Percentiles rank a stretch among this genome's conserved stretches.
phyloP scores from a whole-genome alignment of 2,888 invertebrate genomes.

The Penaeus monodon region DNA sequence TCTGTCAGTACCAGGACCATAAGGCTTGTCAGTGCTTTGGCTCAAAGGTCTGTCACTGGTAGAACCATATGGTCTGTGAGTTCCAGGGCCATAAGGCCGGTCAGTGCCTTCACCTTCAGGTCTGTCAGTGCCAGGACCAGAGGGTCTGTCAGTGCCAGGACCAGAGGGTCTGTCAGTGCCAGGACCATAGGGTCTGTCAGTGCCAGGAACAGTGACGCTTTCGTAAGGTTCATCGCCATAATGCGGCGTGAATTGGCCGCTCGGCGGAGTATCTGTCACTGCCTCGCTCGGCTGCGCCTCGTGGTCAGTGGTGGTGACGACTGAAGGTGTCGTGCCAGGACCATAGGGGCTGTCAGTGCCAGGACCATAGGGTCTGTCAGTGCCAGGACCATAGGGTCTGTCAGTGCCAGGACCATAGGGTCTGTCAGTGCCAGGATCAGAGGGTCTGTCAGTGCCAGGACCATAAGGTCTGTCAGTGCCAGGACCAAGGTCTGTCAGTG shows the following conservation, averaged over 20 bases:
- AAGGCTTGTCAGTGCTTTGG: neutral
- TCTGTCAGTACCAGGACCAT: slow-evolving; percentile 1
- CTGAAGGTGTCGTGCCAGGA: slow-evolving; percentile 17
- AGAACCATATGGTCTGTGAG: neutral
- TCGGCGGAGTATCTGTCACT: neutral
- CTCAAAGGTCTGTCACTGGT: neutral
- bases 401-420: neutral
- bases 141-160: too few species aligned
- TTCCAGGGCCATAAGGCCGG: neutral
- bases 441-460: slow-evolving; percentile 1
- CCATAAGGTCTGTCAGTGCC: neutral
- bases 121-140: neutral
- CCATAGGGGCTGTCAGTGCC: neutral
- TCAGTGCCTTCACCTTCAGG: neutral
- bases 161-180: too few species aligned
- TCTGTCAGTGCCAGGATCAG: neutral
- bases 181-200: too few species aligned
- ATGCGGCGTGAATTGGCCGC: too few species aligned
- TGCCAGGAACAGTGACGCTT: neutral
- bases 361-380: slow-evolving; percentile 6
- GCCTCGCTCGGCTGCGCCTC: too few species aligned
- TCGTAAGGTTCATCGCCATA: too few species aligned
- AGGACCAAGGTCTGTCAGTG: neutral
- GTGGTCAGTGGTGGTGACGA: too few species aligned
- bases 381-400: neutral